Evolutionary conservation across 2,113 vertebrate genomes (phyloP).

Genomic region (Dicerorhinus sumatrensis): DNA sequence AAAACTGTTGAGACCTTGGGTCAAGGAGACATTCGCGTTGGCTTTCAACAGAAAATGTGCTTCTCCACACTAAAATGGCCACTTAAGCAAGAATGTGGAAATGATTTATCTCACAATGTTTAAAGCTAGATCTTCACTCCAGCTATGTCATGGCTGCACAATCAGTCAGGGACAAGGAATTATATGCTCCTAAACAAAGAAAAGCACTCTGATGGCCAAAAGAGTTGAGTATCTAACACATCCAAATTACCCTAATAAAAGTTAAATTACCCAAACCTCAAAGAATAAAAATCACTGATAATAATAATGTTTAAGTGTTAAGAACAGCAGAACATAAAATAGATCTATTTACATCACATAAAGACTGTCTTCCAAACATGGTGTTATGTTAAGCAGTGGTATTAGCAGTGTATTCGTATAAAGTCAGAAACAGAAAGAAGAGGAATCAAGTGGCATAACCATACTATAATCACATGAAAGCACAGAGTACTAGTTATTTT

Average conservation of each 20-base stretch:
- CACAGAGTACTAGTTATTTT: not conserved
- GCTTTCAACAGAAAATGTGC: slow-evolving; percentile 91
- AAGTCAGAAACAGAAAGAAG: not conserved
- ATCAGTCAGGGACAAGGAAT: slow-evolving; percentile 89
- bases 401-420: not conserved
- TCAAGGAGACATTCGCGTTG: slow-evolving; percentile 92
- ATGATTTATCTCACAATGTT: slow-evolving; percentile 94
- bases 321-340: slow-evolving; percentile 16
- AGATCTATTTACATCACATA: not conserved
- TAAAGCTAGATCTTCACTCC: slow-evolving; percentile 86
- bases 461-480: not conserved
- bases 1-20: slow-evolving; percentile 90
- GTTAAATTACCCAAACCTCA: slow-evolving; percentile 82
- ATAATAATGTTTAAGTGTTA: slow-evolving; percentile 69
- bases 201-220: slow-evolving; percentile 79
- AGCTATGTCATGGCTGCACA: slow-evolving; percentile 85
- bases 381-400: not conserved
- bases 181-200: slow-evolving; percentile 83
- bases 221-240: slow-evolving; percentile 69
- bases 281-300: slow-evolving; percentile 66
- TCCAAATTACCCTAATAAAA: slow-evolving; percentile 81
- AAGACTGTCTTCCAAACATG: not conserved
- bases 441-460: not conserved
- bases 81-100: slow-evolving; percentile 94
- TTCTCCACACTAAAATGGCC: slow-evolving; percentile 92